phyloP scores from a whole-genome alignment of 1,140 invertebrate genomes.

The Thaumatotibia leucotreta region DNA sequence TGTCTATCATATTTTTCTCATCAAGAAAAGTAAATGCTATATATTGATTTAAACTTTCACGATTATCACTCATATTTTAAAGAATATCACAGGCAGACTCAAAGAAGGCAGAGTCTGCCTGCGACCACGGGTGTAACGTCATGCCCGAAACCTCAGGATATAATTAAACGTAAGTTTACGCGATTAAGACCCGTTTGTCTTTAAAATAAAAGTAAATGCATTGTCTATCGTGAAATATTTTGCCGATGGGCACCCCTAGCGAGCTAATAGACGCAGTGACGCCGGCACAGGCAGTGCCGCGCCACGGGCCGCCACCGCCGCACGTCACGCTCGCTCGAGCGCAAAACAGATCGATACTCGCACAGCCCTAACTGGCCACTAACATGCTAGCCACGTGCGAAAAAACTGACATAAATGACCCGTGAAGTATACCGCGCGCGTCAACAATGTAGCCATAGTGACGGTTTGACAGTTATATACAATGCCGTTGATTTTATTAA shows the following conservation, averaged over 20 bases:
- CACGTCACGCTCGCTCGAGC: slow-evolving; percentile 19
- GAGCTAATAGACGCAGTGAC: slow-evolving; percentile 63
- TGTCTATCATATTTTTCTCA: too few species aligned
- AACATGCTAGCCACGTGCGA: slow-evolving; percentile 26
- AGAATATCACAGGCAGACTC: too few species aligned
- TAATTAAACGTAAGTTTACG: too few species aligned
- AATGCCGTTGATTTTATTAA: slow-evolving; percentile 28
- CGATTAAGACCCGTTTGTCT: too few species aligned
- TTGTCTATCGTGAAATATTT: slow-evolving; percentile 12
- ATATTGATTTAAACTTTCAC: too few species aligned
- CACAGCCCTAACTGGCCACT: background rate
- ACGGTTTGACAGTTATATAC: slow-evolving; percentile 50
- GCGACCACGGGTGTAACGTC: too few species aligned
- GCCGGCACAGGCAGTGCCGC: slow-evolving; percentile 54
- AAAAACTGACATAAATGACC: slow-evolving; percentile 10
- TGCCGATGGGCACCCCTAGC: slow-evolving; percentile 23
- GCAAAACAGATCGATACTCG: slow-evolving; percentile 19
- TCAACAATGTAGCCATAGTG: slow-evolving; percentile 75
- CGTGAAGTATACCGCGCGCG: slow-evolving; percentile 24
- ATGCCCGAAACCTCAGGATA: too few species aligned
- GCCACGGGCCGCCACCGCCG: slow-evolving; percentile 28
- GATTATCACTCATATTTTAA: too few species aligned
- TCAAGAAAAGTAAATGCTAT: too few species aligned
- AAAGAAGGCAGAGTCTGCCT: too few species aligned
- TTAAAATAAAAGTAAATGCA: too few species aligned